These are phyloP conservation scores for Epizoanthus rinbou DNA, from an alignment of 92 coral and sea anemone genomes.

Conservation along the genomic window DNA sequence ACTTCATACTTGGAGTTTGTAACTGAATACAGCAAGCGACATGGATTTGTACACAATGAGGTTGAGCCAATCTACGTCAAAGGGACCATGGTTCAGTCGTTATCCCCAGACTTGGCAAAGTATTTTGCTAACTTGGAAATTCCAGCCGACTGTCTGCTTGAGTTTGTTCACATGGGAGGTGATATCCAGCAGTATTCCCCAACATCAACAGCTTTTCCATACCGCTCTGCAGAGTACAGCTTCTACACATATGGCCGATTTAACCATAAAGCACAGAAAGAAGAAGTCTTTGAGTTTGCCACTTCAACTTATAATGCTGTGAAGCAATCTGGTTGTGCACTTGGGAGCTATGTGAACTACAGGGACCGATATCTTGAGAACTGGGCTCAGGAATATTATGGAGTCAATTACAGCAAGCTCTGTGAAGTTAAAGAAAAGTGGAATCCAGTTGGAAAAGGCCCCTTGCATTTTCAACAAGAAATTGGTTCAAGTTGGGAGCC, in stretches of 20 bases:
- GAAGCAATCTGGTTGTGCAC: conserved; percentile 60
- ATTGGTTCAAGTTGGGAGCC: conserved; percentile 91
- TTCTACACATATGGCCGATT: conserved; percentile 82
- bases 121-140: conserved; percentile 66
- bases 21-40: conserved; percentile 85
- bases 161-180: conserved; percentile 92
- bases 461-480: conserved; percentile 86
- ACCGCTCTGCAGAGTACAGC: conserved; percentile 75
- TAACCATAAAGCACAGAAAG: conserved; percentile 47
- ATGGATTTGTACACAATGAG: conserved; percentile 86
- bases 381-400: conserved; percentile 78
- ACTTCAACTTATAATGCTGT: conserved; percentile 76
- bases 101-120: conserved; percentile 65
- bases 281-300: conserved; percentile 68
- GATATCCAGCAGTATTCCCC: conserved; percentile 63
- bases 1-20: conserved; percentile 66
- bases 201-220: conserved; percentile 69
- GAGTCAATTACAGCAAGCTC: conserved; percentile 69
- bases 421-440: conserved; percentile 75
- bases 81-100: conserved; percentile 71
- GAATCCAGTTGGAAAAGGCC: conserved; percentile 79
- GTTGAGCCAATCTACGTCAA: conserved; percentile 87
- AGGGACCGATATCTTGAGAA: conserved; percentile 75
- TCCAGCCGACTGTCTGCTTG: conserved; percentile 75
- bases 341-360: conserved; percentile 87